phyloP scores from a whole-genome alignment of 2,888 invertebrate genomes.

The Sinohyriopsis cumingii region DNA sequence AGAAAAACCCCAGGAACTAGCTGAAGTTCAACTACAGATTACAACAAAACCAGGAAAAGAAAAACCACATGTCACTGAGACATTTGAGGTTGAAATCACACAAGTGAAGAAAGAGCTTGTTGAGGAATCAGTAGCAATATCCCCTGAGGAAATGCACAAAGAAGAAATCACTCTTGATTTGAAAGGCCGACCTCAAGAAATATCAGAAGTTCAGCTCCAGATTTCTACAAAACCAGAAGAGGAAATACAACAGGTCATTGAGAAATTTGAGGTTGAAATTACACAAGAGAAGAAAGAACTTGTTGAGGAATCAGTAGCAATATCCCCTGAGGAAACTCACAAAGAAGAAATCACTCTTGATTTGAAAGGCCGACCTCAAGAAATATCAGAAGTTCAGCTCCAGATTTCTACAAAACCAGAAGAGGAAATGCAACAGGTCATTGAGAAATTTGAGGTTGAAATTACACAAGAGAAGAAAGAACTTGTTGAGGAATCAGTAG shows the following conservation, averaged over 20 bases:
- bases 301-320: conserved; percentile 23
- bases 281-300: conserved; percentile 26
- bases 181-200: conserved; percentile 27
- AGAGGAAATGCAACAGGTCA: conserved; percentile 31
- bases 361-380: conserved; percentile 34
- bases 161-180: conserved; percentile 30
- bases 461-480: conserved; percentile 31
- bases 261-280: background rate
- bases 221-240: conserved; percentile 26
- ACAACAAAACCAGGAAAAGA: conserved; percentile 19
- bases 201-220: conserved; percentile 27
- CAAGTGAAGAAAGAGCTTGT: conserved; percentile 15
- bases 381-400: conserved; percentile 13
- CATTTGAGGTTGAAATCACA: conserved; percentile 7
- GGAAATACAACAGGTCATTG: conserved; percentile 21
- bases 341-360: conserved; percentile 51
- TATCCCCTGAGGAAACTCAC: conserved; percentile 38
- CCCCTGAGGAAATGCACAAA: conserved; percentile 30
- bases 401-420: conserved; percentile 10
- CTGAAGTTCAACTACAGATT: conserved; percentile 23
- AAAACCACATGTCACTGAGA: conserved; percentile 6
- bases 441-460: conserved; percentile 38
- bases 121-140: conserved; percentile 13
- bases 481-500: conserved; percentile 21
- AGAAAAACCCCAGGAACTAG: conserved; percentile 21